Base-by-base conservation (phyloP, 2,888 invertebrate genomes). In the Dendrolimus pini region DNA sequence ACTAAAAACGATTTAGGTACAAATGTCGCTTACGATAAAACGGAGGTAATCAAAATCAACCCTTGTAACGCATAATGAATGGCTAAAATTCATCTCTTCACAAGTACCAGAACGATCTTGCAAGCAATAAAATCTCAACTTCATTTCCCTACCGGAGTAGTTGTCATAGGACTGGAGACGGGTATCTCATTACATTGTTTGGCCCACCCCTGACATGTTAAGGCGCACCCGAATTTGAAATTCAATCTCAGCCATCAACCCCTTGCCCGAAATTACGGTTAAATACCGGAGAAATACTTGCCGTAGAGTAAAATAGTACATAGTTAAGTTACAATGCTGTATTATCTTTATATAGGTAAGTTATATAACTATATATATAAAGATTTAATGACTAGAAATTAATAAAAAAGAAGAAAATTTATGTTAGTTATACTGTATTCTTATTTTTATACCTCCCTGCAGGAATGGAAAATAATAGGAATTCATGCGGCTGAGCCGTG, bases 171-270 rank as follows among this genome's bases (percentile, higher is more conserved):
- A 47, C 47, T 10, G 10, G 41, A 58, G 13, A 55, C 30, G 53
- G 53, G 57, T 57, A 41, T 59, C 56, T 57, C 55, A 58, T 58
- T 58, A 56, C 59, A 55, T 57, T 58, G 55, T 60, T 58, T 55
- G 56, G 18, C 55, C 30, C 53, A 14, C 56, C 30, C 56, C 54
- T 55, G 57, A 55, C 58, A 55, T 41, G 55, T 55, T 53, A 60
- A 60, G 59, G 47, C 9, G 47, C 47, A 47, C 47, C 10, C 47
- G 47, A 47, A 47, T 47, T 47, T 47, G 47, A 47, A 47, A 47
- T 47, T 10, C 47, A 47, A 47, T 47, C 47, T 47, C 47, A 47
- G 47, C 47, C 47, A 47, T 47, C 47, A 47, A 47, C 10, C 47
- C 47, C 9, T 47, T 47, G 42, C 47, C 47, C 47, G 47, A 10